Evolutionary conservation across 2,113 vertebrate genomes (phyloP), one percentile per base, ranked within the genome.

Genomic region (Misgurnus anguillicaudatus): DNA sequence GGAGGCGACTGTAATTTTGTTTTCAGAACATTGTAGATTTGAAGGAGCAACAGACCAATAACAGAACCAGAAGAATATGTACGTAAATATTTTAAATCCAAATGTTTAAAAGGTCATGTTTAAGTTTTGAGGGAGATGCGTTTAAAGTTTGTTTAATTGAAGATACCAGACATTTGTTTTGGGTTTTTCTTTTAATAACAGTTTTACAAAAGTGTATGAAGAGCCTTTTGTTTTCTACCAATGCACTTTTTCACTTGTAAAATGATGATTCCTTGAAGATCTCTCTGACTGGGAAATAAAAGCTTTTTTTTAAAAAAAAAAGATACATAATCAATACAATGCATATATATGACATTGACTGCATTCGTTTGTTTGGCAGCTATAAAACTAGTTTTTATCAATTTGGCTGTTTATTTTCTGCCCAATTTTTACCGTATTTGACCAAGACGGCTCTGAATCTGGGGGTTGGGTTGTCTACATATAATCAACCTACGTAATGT

Each of bases 161-260:
- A 71, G 4, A 2, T 38, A 16, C 68, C 19, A 31, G 3, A 17
- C 13, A 45, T 21, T 38, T 6, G 21, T 4, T 57, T 24, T 62
- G 17, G 7, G 57, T 62, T 62, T 73, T 41, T 60, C 24, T 51
- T 38, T 75, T 58, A 36, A 6, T 36, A 21, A 75, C 21, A 7
- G 58, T 62, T 75, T 75, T 75, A 75, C 72, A 62, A 39, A 55
- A 19, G 38, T 75, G 55, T 75, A 48, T 4, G 41, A 75, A 48
- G 71, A 61, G 13, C n/a, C 4, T 13, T 42, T 73, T 62, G 14
- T 47, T 75, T 75, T 75, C 19, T 75, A 62, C 55, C 6, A 19
- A 24, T 62, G 58, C 41, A 62, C 57, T 75, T 75, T 62, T 62
- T 61, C 24, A 8, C 2, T 9, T 45, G 42, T 45, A 10, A 45